Percentiles rank a stretch among this genome's conserved stretches.
Evolutionary conservation across 2,797 vertebrate species (phyloP).

Genomic region (Sebastes dallii): DNA sequence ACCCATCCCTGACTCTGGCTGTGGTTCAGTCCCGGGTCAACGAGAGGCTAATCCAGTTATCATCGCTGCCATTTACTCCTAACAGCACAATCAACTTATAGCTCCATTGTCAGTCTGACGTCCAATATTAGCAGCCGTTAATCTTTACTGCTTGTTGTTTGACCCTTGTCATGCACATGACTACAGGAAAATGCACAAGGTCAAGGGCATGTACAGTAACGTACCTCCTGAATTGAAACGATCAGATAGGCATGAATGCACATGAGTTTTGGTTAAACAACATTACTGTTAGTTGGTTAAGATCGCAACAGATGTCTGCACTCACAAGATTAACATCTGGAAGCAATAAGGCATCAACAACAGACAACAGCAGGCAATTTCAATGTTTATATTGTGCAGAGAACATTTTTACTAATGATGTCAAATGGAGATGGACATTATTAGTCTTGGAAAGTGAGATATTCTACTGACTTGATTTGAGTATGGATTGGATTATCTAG

Average conservation of each 20-base stretch:
- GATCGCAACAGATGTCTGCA: constrained; percentile 14
- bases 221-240: neutral
- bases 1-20: constrained; percentile 60
- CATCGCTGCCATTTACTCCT: constrained; percentile 28
- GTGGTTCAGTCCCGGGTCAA: constrained; percentile 66
- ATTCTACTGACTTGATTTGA: neutral
- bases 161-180: constrained; percentile 25
- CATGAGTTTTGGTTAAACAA: neutral
- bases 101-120: constrained; percentile 53
- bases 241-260: neutral
- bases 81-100: constrained; percentile 59
- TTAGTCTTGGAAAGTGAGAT: neutral
- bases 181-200: neutral
- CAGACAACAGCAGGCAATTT: neutral
- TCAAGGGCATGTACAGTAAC: neutral
- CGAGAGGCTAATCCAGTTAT: constrained; percentile 68
- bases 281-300: neutral
- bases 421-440: neutral
- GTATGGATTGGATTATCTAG: neutral
- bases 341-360: neutral
- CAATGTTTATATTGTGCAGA: neutral
- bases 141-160: constrained; percentile 15
- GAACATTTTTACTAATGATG: neutral
- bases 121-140: constrained; percentile 29
- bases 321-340: neutral